Evolutionary conservation across 2,888 invertebrate genomes (phyloP).

Genomic region (Onthophagus sagittarius): DNA sequence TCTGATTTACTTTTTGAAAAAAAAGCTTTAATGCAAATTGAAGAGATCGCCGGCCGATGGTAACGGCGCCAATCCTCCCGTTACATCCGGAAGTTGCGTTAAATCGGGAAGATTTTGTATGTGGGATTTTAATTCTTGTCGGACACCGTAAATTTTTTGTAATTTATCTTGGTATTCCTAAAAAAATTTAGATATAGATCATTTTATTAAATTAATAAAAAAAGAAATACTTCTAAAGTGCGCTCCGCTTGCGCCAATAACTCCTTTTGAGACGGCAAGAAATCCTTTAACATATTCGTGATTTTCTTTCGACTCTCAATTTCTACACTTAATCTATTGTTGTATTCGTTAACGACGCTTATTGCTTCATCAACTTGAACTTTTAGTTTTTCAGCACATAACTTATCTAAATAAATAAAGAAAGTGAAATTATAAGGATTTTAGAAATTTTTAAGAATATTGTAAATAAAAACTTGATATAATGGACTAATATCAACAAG

Average conservation of each 20-base stretch:
- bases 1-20: not conserved
- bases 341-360: constrained; percentile 82
- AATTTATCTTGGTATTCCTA: constrained; percentile 92
- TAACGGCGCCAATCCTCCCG: constrained; percentile 86
- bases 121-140: constrained; percentile 88
- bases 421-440: not conserved
- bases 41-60: constrained; percentile 96
- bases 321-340: constrained; percentile 78
- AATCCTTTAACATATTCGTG: constrained; percentile 82
- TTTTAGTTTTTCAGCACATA: constrained; percentile 73
- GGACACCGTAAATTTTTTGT: constrained; percentile 78
- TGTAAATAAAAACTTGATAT: too few relatives aligned
- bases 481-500: too few relatives aligned
- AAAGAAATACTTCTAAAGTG: constrained; percentile 69
- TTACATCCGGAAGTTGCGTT: constrained; percentile 86
- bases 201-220: not conserved
- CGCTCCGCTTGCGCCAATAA: constrained; percentile 81
- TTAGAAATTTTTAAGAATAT: too few relatives aligned
- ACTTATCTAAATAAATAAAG: constrained; percentile 59
- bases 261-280: constrained; percentile 81
- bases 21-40: constrained; percentile 53
- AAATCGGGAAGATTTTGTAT: constrained; percentile 91
- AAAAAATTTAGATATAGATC: constrained; percentile 35
- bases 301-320: constrained; percentile 85
- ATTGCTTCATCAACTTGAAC: constrained; percentile 86